phyloP scores from a whole-genome alignment of 2,888 invertebrate species.

The Drosophila barbarae region DNA sequence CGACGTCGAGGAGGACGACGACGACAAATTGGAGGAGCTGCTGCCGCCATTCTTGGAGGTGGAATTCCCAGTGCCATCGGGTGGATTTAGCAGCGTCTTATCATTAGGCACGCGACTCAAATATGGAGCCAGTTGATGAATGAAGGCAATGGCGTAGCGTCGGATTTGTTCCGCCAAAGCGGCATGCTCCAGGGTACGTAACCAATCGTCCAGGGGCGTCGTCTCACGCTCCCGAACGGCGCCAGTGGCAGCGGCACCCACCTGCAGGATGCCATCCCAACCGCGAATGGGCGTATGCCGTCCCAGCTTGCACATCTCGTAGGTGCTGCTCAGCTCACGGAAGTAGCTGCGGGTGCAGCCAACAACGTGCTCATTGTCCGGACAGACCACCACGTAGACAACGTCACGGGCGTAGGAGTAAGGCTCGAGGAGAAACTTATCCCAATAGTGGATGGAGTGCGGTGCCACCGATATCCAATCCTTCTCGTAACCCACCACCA shows the following conservation, averaged over 20 bases:
- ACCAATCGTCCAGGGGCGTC: slow-evolving; percentile 92
- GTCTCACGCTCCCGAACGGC: slow-evolving; percentile 53
- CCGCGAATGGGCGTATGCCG: slow-evolving; percentile 94
- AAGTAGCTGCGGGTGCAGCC: slow-evolving; percentile 92
- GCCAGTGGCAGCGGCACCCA: slow-evolving; percentile 81
- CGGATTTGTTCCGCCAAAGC: slow-evolving; percentile 90
- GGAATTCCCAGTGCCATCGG: slow-evolving; percentile 77
- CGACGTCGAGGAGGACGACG: background rate
- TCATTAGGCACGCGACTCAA: slow-evolving; percentile 88
- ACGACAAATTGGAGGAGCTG: background rate
- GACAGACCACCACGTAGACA: slow-evolving; percentile 95
- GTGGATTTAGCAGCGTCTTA: slow-evolving; percentile 85
- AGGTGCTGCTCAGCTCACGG: slow-evolving; percentile 94
- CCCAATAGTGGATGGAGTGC: slow-evolving; percentile 96
- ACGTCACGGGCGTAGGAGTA: slow-evolving; percentile 97
- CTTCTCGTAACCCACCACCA: slow-evolving; percentile 96
- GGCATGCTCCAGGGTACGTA: slow-evolving; percentile 89
- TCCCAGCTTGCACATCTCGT: slow-evolving; percentile 96
- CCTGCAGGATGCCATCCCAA: slow-evolving; percentile 92
- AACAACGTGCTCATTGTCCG: slow-evolving; percentile 92
- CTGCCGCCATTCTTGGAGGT: slow-evolving; percentile 15
- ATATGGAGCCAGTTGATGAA: slow-evolving; percentile 88
- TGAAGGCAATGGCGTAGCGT: slow-evolving; percentile 91
- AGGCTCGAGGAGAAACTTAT: slow-evolving; percentile 97
- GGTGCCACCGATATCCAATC: slow-evolving; percentile 98